Percentiles rank a stretch among this genome's conserved stretches.
Conservation (phyloP, 2,888 invertebrate genomes). For the Drosophila flavopinicola region DNA sequence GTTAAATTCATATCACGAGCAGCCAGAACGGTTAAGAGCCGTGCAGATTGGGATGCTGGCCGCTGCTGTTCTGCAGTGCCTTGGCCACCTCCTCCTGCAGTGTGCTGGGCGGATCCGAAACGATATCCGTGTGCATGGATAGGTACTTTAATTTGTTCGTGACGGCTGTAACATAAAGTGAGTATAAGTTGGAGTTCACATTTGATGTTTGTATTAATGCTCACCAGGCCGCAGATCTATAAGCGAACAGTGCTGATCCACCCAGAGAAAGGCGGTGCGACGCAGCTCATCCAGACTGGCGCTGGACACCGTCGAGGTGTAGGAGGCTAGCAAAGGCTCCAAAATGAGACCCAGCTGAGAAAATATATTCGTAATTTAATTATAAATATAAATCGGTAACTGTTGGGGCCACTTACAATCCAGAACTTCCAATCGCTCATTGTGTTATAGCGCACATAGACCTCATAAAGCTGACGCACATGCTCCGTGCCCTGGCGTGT, state of each 20-base stretch:
- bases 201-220: background rate
- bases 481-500: constrained; percentile 94
- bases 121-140: constrained; percentile 96
- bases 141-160: constrained; percentile 95
- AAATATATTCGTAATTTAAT: background rate
- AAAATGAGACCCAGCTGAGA: constrained; percentile 95
- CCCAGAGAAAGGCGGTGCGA: constrained; percentile 96
- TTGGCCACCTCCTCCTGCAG: constrained; percentile 95
- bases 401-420: constrained; percentile 89
- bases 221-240: constrained; percentile 96
- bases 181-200: no score
- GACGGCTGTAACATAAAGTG: constrained; percentile 88
- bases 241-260: constrained; percentile 98
- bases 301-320: constrained; percentile 95
- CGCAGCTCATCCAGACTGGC: constrained; percentile 96
- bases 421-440: constrained; percentile 98
- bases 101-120: constrained; percentile 92
- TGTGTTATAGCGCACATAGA: constrained; percentile 94
- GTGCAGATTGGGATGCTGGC: constrained; percentile 83
- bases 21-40: constrained; percentile 70
- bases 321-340: constrained; percentile 94
- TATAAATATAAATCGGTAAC: background rate
- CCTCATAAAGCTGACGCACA: constrained; percentile 96
- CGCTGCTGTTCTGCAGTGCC: constrained; percentile 86
- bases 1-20: constrained; percentile 74